Evolutionary conservation across 2,797 vertebrate species (phyloP).

Genomic region (Neostethus bicornis): DNA sequence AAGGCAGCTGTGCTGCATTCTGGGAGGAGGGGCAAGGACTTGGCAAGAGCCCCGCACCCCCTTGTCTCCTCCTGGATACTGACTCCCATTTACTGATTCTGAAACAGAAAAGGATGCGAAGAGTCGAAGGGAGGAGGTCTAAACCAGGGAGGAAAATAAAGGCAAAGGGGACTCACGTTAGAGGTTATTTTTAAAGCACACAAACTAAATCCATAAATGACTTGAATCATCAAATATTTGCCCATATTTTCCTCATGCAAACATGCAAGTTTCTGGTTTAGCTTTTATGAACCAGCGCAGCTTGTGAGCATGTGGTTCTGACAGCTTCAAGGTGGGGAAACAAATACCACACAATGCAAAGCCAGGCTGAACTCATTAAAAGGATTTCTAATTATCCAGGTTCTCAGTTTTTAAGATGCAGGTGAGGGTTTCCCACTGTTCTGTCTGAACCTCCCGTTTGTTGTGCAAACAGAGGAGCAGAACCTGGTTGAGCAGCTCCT

Average conservation of each 20-base stretch:
- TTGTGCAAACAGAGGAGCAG: constrained; percentile 49
- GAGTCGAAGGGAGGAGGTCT: not conserved
- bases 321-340: constrained; percentile 76
- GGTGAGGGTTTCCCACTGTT: constrained; percentile 19
- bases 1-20: constrained; percentile 93
- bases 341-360: constrained; percentile 7
- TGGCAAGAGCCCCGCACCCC: constrained; percentile 68
- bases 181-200: constrained; percentile 42
- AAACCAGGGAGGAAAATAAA: not conserved
- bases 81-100: constrained; percentile 74
- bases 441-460: constrained; percentile 17
- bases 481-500: constrained; percentile 46
- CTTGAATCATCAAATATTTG: constrained; percentile 43
- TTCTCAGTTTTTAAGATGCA: constrained; percentile 19
- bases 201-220: constrained; percentile 26
- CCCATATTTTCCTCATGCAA: constrained; percentile 39
- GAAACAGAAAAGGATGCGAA: constrained; percentile 53
- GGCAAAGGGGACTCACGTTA: constrained; percentile 39
- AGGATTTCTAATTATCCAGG: constrained; percentile 15
- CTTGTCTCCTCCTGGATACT: constrained; percentile 72
- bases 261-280: constrained; percentile 34
- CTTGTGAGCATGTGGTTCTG: constrained; percentile 90
- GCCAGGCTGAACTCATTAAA: constrained; percentile 18
- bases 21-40: constrained; percentile 88
- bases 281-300: constrained; percentile 67